Percentiles rank a stretch among this genome's conserved stretches.
Evolutionary conservation across 2,888 invertebrate genomes (phyloP).

Genomic region (Rhagophthalmus giganteus): DNA sequence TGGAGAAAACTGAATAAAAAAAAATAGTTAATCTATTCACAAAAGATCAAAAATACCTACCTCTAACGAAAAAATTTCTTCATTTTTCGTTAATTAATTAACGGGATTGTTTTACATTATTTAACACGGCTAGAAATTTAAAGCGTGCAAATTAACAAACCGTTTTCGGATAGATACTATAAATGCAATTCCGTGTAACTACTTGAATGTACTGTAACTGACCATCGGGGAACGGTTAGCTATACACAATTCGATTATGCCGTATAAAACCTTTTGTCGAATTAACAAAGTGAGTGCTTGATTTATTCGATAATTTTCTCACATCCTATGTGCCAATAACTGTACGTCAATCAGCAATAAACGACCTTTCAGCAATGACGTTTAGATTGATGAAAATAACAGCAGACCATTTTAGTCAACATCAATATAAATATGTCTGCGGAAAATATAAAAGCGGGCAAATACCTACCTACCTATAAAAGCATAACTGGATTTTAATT

Average conservation of each 20-base stretch:
- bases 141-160: not conserved
- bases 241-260: conserved; percentile 20
- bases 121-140: not conserved
- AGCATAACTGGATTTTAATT: too few relatives aligned
- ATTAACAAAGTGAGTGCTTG: conserved; percentile 22
- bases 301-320: conserved; percentile 23
- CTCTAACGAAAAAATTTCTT: too few relatives aligned
- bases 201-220: conserved; percentile 2
- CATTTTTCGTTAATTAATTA: not conserved
- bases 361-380: conserved; percentile 19
- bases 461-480: too few relatives aligned
- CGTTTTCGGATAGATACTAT: not conserved
- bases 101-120: not conserved
- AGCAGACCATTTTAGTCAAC: conserved; percentile 10
- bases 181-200: conserved; percentile 2
- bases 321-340: conserved; percentile 23
- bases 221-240: conserved; percentile 12
- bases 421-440: not conserved
- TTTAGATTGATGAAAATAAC: conserved; percentile 13
- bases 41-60: too few relatives aligned
- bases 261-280: conserved; percentile 15
- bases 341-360: conserved; percentile 21
- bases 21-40: too few relatives aligned
- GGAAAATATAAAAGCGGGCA: too few relatives aligned
- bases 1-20: too few relatives aligned